These are phyloP conservation scores for Sapayoa aenigma DNA, from an alignment of 2,113 vertebrate genomes.

Conservation along the genomic window DNA sequence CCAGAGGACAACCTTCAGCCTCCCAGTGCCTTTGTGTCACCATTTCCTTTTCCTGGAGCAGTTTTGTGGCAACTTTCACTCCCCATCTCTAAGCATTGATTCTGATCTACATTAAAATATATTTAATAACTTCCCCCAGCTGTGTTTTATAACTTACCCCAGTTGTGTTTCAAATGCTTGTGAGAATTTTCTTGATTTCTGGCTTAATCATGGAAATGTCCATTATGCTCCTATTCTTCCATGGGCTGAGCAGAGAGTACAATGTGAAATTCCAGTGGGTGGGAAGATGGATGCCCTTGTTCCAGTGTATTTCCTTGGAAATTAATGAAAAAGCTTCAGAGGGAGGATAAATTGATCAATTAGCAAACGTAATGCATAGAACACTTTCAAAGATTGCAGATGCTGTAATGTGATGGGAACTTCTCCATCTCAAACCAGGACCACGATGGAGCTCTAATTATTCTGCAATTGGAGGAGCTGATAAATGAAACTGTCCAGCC, in stretches of 20 bases:
- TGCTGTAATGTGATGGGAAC: conserved; percentile 30
- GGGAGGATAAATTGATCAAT: conserved; percentile 28
- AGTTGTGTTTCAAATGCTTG: neutral
- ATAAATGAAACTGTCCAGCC: conserved; percentile 62
- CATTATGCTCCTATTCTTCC: neutral
- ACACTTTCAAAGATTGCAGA: conserved; percentile 10
- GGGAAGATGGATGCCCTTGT: neutral
- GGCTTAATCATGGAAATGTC: neutral
- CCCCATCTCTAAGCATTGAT: neutral
- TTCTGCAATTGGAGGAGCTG: conserved; percentile 52
- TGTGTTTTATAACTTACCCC: too few species aligned
- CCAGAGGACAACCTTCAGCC: too few species aligned
- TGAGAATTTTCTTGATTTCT: neutral
- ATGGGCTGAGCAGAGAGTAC: neutral
- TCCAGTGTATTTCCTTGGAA: neutral
- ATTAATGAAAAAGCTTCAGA: neutral
- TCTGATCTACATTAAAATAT: neutral
- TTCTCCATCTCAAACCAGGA: neutral
- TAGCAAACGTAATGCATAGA: conserved; percentile 11
- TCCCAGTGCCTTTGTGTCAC: neutral
- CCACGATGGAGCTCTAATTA: conserved; percentile 41
- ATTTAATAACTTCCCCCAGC: too few species aligned
- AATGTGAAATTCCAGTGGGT: neutral
- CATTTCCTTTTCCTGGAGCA: neutral
- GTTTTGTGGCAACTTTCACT: neutral